A percentile compares a stretch with the other conserved stretches of the same genome.
Conservation (phyloP, 2,888 invertebrate genomes). For the Cheilosia grossa region DNA sequence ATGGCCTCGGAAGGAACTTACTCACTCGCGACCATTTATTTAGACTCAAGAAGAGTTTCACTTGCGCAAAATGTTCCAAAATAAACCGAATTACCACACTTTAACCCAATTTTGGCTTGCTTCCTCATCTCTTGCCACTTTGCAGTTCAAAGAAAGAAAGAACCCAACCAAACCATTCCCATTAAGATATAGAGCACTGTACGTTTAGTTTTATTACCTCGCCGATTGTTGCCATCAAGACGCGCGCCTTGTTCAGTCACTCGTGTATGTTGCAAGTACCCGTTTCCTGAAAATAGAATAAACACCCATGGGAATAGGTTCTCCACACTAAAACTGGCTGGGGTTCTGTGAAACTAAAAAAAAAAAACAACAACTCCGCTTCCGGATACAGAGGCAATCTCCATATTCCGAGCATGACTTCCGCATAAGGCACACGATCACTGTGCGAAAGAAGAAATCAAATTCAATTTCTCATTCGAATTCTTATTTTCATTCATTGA, state of each 20-base stretch:
- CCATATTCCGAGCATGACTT: conserved; percentile 61
- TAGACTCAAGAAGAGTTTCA: conserved; percentile 18
- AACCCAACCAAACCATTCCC: background rate
- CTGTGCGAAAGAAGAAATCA: conserved; percentile 36
- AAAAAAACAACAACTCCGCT: conserved; percentile 14
- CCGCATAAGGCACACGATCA: conserved; percentile 53
- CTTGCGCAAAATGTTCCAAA: conserved; percentile 41
- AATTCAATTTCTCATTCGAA: conserved; percentile 50
- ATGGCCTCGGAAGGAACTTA: conserved; percentile 5
- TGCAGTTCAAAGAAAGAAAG: background rate
- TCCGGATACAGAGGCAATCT: conserved; percentile 63
- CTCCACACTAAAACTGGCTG: background rate
- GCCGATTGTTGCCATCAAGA: background rate
- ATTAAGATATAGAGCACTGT: conserved; percentile 33
- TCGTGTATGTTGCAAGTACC: conserved; percentile 12
- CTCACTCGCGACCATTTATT: conserved; percentile 26
- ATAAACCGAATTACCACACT: conserved; percentile 37
- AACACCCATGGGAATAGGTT: conserved; percentile 40
- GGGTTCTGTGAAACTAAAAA: conserved; percentile 15
- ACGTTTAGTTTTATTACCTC: conserved; percentile 38
- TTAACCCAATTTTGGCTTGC: conserved; percentile 31
- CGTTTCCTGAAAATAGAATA: conserved; percentile 27
- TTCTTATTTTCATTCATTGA: conserved; percentile 70
- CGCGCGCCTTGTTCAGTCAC: background rate
- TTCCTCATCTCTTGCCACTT: conserved; percentile 12